These are phyloP conservation scores for Cheilosia pagana DNA, from an alignment of 2,888 invertebrate species.

Conservation along the genomic window DNA sequence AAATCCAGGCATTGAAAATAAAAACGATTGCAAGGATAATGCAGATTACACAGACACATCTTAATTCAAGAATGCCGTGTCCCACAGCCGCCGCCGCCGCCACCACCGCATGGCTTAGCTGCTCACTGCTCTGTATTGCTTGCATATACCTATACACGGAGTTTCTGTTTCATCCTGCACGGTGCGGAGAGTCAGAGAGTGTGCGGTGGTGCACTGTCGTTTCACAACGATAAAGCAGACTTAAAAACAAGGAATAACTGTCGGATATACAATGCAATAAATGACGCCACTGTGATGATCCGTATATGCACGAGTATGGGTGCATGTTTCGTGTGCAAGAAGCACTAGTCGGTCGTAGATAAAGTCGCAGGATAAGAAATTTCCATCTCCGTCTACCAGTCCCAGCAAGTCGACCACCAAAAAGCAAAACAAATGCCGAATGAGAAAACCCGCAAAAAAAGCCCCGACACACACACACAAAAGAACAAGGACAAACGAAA, in stretches of 20 bases:
- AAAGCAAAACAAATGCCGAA: constrained; percentile 47
- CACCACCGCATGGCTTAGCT: constrained; percentile 48
- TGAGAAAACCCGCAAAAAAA: neutral
- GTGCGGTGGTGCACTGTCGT: constrained; percentile 33
- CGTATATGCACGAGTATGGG: constrained; percentile 38
- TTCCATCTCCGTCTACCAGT: constrained; percentile 28
- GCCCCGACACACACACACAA: neutral
- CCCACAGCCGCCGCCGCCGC: neutral
- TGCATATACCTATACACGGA: constrained; percentile 21
- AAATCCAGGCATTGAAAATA: constrained; percentile 71
- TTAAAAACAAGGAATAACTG: constrained; percentile 73
- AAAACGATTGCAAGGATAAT: constrained; percentile 73
- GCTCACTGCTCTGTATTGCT: constrained; percentile 13
- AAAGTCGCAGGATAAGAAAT: constrained; percentile 60
- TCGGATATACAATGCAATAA: constrained; percentile 73
- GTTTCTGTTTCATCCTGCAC: constrained; percentile 14
- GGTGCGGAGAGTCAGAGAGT: neutral
- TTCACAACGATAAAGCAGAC: constrained; percentile 67
- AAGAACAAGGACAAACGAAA: constrained; percentile 5
- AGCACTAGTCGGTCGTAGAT: constrained; percentile 35
- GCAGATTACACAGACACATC: constrained; percentile 72
- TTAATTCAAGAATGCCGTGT: constrained; percentile 70
- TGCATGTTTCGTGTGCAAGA: neutral
- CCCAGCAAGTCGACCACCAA: constrained; percentile 49
- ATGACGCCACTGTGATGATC: constrained; percentile 74